Conservation (phyloP, 2,888 invertebrate species). For the Crossocerus cetratus region DNA sequence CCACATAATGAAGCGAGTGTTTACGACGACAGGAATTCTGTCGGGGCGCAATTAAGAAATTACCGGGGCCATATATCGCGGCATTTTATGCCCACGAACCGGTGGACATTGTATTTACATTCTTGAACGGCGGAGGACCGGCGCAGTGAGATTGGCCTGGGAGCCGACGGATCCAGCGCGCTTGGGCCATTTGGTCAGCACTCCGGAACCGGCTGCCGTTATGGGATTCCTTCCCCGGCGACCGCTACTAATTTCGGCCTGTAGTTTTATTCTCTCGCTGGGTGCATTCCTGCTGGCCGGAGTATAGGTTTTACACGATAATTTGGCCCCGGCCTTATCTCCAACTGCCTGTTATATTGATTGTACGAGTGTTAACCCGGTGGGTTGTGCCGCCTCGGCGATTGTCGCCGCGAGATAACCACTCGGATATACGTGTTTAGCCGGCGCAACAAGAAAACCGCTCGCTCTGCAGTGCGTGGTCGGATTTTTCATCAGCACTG, state of each 20-base stretch:
- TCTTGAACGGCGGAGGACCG: slow-evolving; percentile 61
- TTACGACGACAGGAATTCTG: slow-evolving; percentile 76
- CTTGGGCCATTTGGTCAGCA: slow-evolving; percentile 25
- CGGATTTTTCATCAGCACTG: too few relatives aligned
- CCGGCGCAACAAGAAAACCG: too few relatives aligned
- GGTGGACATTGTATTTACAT: slow-evolving; percentile 72
- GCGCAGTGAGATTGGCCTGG: slow-evolving; percentile 43
- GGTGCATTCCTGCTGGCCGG: background rate
- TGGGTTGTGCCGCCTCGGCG: background rate
- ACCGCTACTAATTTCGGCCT: slow-evolving; percentile 50
- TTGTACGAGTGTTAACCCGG: background rate
- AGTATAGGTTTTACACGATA: background rate
- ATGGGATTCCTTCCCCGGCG: slow-evolving; percentile 47
- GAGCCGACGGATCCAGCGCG: slow-evolving; percentile 68
- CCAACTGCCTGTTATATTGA: background rate
- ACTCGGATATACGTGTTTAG: too few relatives aligned
- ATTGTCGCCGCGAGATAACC: background rate
- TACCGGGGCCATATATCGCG: slow-evolving; percentile 74
- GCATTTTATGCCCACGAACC: slow-evolving; percentile 68
- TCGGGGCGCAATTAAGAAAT: slow-evolving; percentile 75
- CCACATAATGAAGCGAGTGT: slow-evolving; percentile 72
- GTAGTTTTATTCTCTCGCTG: slow-evolving; percentile 38
- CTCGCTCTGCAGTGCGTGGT: too few relatives aligned
- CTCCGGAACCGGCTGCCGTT: slow-evolving; percentile 29
- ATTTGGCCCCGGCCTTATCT: background rate